These are phyloP conservation scores for Apoda limacodes DNA, from an alignment of 2,888 invertebrate genomes.

Conservation along the genomic window DNA sequence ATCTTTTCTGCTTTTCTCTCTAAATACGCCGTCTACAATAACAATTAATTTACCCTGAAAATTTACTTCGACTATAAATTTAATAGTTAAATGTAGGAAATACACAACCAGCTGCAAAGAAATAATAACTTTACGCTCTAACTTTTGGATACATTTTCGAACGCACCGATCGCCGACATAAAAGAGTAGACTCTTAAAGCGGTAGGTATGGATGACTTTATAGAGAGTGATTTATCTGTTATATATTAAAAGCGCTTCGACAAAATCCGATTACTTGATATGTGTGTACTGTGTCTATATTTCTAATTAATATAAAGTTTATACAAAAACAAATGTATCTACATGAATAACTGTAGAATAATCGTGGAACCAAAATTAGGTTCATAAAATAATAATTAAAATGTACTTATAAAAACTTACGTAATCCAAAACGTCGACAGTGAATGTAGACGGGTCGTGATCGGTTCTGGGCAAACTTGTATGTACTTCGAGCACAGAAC, in stretches of 20 bases:
- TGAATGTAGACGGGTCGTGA: conserved; percentile 45
- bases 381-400: not conserved
- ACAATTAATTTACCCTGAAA: conserved; percentile 37
- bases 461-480: conserved; percentile 27
- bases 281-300: not conserved
- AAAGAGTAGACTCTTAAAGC: too few relatives aligned
- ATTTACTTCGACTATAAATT: too few relatives aligned
- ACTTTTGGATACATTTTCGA: too few relatives aligned
- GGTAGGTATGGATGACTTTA: too few relatives aligned
- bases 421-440: conserved; percentile 45
- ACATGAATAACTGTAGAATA: not conserved
- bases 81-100: too few relatives aligned
- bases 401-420: conserved; percentile 28
- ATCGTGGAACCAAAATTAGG: not conserved
- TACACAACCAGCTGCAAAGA: too few relatives aligned
- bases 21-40: conserved; percentile 42
- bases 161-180: too few relatives aligned
- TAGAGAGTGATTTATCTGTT: too few relatives aligned
- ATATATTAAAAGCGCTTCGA: too few relatives aligned
- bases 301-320: conserved; percentile 1
- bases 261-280: too few relatives aligned
- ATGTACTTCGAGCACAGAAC: conserved; percentile 11
- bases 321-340: conserved; percentile 1
- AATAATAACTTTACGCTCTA: too few relatives aligned
- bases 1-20: conserved; percentile 24